Percentiles rank a stretch among this genome's conserved stretches.
Evolutionary conservation across 53 echinoderm and acorn worm species (phyloP).

Genomic region (Hippasteria phrygiana): DNA sequence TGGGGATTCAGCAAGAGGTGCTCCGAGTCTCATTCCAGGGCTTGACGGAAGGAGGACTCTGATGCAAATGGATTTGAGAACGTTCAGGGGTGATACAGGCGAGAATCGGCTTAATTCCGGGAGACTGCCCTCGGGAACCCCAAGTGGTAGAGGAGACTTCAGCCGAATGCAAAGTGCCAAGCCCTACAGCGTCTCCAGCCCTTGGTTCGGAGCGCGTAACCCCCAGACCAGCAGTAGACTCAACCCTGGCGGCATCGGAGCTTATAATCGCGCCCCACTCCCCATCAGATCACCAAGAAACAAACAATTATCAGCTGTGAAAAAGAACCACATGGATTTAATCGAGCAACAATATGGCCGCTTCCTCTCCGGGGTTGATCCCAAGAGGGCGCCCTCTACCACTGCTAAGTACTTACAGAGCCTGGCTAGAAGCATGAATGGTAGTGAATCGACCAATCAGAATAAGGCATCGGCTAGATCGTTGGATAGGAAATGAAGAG

Average conservation of each 20-base stretch:
- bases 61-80: slow-evolving; percentile 31
- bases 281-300: slow-evolving; percentile 13
- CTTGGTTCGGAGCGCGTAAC: slow-evolving; percentile 26
- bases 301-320: slow-evolving; percentile 41
- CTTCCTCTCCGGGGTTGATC: slow-evolving; percentile 73
- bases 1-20: slow-evolving; percentile 14
- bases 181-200: slow-evolving; percentile 26
- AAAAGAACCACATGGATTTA: slow-evolving; percentile 73
- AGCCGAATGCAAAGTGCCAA: slow-evolving; percentile 45
- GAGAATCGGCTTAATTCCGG: neutral
- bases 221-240: neutral
- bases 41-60: slow-evolving; percentile 4
- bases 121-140: neutral
- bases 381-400: slow-evolving; percentile 57
- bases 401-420: slow-evolving; percentile 69
- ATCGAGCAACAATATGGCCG: slow-evolving; percentile 76
- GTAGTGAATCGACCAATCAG: neutral
- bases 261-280: slow-evolving; percentile 23
- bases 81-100: neutral
- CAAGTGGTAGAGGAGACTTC: neutral
- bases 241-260: neutral
- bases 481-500: slow-evolving; percentile 5
- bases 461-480: neutral
- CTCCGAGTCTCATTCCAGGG: neutral
- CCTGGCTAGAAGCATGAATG: slow-evolving; percentile 29